Conservation (phyloP, 2,888 invertebrate species). For the Salpingus planirostris region DNA sequence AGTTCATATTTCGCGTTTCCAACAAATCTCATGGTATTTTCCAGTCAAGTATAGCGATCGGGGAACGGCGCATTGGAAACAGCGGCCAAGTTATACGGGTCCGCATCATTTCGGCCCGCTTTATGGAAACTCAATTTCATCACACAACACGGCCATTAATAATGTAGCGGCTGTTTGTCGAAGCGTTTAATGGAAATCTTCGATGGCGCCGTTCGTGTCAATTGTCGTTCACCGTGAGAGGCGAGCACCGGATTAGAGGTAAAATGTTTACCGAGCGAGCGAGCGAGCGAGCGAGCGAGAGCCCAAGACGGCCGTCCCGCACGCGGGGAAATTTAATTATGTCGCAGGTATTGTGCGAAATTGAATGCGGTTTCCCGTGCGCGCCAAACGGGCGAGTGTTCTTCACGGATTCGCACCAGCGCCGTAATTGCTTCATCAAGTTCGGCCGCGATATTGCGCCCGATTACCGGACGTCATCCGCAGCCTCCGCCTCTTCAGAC, state of each 20-base stretch:
- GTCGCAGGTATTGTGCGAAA: conserved; percentile 19
- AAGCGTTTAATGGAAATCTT: conserved; percentile 36
- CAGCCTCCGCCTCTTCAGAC: too few relatives aligned
- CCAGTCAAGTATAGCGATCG: too few relatives aligned
- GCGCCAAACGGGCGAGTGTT: conserved; percentile 24
- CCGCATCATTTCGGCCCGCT: too few relatives aligned
- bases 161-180: conserved; percentile 32
- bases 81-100: too few relatives aligned
- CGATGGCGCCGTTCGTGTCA: conserved; percentile 30
- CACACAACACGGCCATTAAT: conserved; percentile 33
- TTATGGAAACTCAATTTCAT: conserved; percentile 29
- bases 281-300: conserved; percentile 5
- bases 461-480: conserved; percentile 4
- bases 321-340: conserved; percentile 19
- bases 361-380: conserved; percentile 31
- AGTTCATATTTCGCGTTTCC: too few relatives aligned
- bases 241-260: conserved; percentile 14
- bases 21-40: too few relatives aligned
- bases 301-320: conserved; percentile 2
- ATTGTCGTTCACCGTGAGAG: conserved; percentile 24
- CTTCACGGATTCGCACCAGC: conserved; percentile 24
- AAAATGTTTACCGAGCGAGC: conserved; percentile 21
- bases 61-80: too few relatives aligned
- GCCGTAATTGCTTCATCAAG: conserved; percentile 35
- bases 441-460: conserved; percentile 19